Conservation (phyloP, 2,113 vertebrate genomes). For the Mirounga angustirostris region DNA sequence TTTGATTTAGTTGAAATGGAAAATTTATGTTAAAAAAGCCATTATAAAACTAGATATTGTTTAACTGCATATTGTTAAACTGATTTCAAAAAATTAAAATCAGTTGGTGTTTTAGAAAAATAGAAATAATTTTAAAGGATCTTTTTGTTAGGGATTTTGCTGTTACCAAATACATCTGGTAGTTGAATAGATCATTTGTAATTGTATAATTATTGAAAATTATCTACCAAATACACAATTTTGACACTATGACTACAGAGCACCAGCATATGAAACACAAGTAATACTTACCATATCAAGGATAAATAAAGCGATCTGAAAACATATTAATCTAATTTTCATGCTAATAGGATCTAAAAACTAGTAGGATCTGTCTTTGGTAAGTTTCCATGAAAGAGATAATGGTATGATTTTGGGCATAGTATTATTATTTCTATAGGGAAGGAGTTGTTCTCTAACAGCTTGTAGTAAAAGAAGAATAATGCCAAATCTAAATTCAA, state of each 20-base stretch:
- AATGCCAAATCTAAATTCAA: neutral
- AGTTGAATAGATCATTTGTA: conserved; percentile 16
- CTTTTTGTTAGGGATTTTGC: conserved; percentile 39
- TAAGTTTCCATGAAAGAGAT: neutral
- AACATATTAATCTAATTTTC: conserved; percentile 58
- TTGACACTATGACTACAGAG: neutral
- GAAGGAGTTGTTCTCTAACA: neutral
- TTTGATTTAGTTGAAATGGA: conserved; percentile 11
- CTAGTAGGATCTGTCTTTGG: conserved; percentile 2
- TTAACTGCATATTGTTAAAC: neutral
- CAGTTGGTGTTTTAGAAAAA: conserved; percentile 10
- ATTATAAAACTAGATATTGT: neutral
- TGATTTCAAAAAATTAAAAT: conserved; percentile 56
- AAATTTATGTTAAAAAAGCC: conserved; percentile 68
- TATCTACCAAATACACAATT: conserved; percentile 45
- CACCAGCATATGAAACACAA: neutral
- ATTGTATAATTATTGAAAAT: conserved; percentile 57
- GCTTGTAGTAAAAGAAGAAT: neutral
- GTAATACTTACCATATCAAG: conserved; percentile 57
- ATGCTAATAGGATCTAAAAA: neutral
- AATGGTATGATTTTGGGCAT: neutral
- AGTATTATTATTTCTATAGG: neutral
- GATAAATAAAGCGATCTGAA: conserved; percentile 57
- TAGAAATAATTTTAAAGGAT: conserved; percentile 41
- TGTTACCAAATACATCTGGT: conserved; percentile 56